Evolutionary conservation across 1,140 invertebrate genomes (phyloP).

Genomic region (Drosophila oshimai): DNA sequence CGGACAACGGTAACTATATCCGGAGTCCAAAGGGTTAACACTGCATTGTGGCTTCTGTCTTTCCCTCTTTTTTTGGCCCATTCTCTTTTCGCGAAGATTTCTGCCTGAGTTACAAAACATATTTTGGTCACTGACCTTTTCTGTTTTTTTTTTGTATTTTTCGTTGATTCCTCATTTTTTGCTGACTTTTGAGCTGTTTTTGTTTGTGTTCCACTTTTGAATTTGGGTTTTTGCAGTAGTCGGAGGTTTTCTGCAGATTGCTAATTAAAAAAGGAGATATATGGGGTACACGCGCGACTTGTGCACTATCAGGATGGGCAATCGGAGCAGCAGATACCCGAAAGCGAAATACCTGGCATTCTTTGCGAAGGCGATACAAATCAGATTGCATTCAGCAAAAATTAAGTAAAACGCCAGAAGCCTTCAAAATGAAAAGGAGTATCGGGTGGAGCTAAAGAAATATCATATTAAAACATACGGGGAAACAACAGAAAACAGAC

Average conservation of each 20-base stretch:
- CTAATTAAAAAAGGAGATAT: constrained; percentile 51
- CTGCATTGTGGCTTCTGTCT: constrained; percentile 17
- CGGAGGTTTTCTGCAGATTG: constrained; percentile 38
- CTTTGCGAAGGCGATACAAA: constrained; percentile 59
- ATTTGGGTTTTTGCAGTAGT: constrained; percentile 55
- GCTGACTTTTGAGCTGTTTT: constrained; percentile 40
- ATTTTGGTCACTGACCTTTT: constrained; percentile 64
- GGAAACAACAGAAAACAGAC: constrained; percentile 7
- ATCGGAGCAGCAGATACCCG: constrained; percentile 25
- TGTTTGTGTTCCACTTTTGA: constrained; percentile 59
- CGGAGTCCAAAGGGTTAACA: constrained; percentile 36
- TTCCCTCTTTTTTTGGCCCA: constrained; percentile 29
- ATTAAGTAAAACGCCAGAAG: constrained; percentile 33
- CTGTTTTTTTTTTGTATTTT: constrained; percentile 41
- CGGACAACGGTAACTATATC: constrained; percentile 22
- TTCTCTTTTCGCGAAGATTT: constrained; percentile 53
- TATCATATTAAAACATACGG: constrained; percentile 11
- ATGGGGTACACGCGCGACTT: constrained; percentile 9
- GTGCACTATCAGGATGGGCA: constrained; percentile 37
- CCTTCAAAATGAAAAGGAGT: constrained; percentile 13
- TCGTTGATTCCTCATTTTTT: constrained; percentile 32
- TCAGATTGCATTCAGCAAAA: constrained; percentile 47
- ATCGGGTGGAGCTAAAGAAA: constrained; percentile 18
- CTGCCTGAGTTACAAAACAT: constrained; percentile 56
- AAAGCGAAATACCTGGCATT: constrained; percentile 11